Percentiles rank a stretch among this genome's conserved stretches.
These are phyloP conservation scores for Celastrina argiolus DNA, from an alignment of 2,888 invertebrate species.

Conservation along the genomic window DNA sequence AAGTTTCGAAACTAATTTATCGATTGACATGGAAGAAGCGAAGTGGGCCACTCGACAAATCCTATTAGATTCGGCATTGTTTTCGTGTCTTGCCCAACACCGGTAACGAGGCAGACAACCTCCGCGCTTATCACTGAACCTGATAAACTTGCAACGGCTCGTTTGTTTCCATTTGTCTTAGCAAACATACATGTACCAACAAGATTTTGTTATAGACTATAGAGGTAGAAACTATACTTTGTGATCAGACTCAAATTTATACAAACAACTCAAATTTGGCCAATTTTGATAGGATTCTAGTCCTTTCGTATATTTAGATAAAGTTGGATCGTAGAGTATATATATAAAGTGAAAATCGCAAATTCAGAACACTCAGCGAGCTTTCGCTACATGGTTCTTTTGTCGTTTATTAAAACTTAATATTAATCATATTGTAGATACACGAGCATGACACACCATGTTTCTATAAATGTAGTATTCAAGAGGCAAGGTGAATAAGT, in stretches of 20 bases:
- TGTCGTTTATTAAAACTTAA: not conserved
- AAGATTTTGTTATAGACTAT: not conserved
- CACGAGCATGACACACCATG: conserved; percentile 12
- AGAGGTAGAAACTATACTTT: too few relatives aligned
- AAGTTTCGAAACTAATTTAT: conserved; percentile 50
- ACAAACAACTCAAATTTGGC: too few relatives aligned
- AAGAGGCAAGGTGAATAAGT: conserved; percentile 18
- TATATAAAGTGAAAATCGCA: not conserved
- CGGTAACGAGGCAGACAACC: conserved; percentile 40
- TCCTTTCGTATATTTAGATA: too few relatives aligned
- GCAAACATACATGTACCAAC: not conserved
- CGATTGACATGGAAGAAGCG: conserved; percentile 50
- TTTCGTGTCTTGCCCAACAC: conserved; percentile 54
- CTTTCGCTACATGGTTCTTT: not conserved
- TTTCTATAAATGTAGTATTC: conserved; percentile 20
- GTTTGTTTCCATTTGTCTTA: not conserved
- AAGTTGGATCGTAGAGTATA: too few relatives aligned
- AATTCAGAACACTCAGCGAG: not conserved
- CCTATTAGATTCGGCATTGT: conserved; percentile 57
- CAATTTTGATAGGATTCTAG: too few relatives aligned
- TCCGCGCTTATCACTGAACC: conserved; percentile 49
- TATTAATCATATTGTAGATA: conserved; percentile 5
- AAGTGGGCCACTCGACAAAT: conserved; percentile 53
- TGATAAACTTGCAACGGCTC: conserved; percentile 1
- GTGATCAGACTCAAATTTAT: too few relatives aligned